Conservation (phyloP, 2,888 invertebrate species). For the Hyposoter dolosus region DNA sequence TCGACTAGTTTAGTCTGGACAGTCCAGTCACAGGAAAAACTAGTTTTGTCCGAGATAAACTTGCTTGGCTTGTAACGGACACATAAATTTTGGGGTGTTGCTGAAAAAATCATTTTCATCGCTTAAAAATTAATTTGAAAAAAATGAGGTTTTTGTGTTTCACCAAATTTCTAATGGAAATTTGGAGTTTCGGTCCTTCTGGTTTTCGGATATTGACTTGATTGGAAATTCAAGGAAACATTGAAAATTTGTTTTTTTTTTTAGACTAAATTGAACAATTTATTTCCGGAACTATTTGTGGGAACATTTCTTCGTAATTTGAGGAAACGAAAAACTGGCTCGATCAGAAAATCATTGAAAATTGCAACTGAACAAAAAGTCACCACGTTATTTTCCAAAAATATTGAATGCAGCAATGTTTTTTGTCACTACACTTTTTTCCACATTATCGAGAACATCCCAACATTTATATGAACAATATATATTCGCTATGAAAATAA, state of each 20-base stretch:
- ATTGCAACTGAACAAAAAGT: not conserved
- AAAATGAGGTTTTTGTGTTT: not conserved
- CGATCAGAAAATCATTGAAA: not conserved
- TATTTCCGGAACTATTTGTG: too few species aligned
- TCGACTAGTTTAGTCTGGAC: not conserved
- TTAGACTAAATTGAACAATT: not conserved
- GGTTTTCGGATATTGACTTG: not conserved
- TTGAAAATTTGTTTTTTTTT: too few species aligned
- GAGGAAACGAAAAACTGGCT: not conserved
- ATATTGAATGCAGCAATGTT: not conserved
- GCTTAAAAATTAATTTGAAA: not conserved
- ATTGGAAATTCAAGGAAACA: too few species aligned
- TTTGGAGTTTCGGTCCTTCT: not conserved
- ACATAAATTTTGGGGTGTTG: not conserved
- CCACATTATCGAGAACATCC: not conserved
- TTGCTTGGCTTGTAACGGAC: not conserved
- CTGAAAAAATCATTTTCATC: not conserved
- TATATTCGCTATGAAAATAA: slow-evolving; percentile 9
- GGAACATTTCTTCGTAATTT: not conserved
- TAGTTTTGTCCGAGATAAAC: not conserved
- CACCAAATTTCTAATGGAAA: not conserved
- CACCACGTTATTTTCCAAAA: not conserved
- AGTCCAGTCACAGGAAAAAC: not conserved
- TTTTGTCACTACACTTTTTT: not conserved
- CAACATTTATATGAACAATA: not conserved